Evolutionary conservation across 1,140 invertebrate species (phyloP).

Genomic region (Drosophila santomea): DNA sequence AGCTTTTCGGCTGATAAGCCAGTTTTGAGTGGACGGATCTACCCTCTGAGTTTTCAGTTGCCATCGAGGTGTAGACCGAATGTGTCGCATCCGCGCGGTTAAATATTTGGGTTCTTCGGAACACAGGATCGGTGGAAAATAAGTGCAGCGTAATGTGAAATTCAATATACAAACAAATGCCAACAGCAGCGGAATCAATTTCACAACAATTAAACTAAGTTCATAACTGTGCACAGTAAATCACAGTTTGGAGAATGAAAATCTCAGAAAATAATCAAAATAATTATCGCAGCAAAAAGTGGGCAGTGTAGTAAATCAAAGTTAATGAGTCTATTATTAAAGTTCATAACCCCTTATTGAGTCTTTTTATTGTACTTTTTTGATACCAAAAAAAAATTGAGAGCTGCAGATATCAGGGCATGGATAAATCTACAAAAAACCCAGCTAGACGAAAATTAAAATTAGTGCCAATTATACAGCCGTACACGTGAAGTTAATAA

Average conservation of each 20-base stretch:
- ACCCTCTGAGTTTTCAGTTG: slow-evolving; percentile 11
- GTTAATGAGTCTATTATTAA: slow-evolving; percentile 33
- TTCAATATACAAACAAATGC: slow-evolving; percentile 1
- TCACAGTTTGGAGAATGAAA: slow-evolving; percentile 8
- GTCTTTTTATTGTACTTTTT: neutral
- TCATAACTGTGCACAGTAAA: neutral
- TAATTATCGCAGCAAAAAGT: slow-evolving; percentile 11
- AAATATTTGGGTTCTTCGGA: neutral
- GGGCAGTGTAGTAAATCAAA: slow-evolving; percentile 22
- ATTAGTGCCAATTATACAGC: neutral
- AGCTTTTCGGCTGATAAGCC: slow-evolving; percentile 23
- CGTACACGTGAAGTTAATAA: slow-evolving; percentile 5
- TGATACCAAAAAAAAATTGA: slow-evolving; percentile 2
- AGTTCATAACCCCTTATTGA: slow-evolving; percentile 7
- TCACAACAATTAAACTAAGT: no score
- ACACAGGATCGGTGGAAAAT: neutral
- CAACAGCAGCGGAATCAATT: no score
- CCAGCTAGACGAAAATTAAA: neutral
- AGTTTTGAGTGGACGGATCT: neutral
- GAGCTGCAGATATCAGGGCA: neutral
- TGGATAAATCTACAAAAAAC: neutral
- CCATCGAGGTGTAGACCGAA: neutral
- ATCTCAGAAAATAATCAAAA: neutral
- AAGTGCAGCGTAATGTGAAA: slow-evolving; percentile 11
- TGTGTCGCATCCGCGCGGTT: slow-evolving; percentile 8